A percentile compares a stretch with the other conserved stretches of the same genome.
These are phyloP conservation scores for Chroicocephalus ridibundus DNA, from an alignment of 2,113 vertebrate genomes.

Conservation along the genomic window DNA sequence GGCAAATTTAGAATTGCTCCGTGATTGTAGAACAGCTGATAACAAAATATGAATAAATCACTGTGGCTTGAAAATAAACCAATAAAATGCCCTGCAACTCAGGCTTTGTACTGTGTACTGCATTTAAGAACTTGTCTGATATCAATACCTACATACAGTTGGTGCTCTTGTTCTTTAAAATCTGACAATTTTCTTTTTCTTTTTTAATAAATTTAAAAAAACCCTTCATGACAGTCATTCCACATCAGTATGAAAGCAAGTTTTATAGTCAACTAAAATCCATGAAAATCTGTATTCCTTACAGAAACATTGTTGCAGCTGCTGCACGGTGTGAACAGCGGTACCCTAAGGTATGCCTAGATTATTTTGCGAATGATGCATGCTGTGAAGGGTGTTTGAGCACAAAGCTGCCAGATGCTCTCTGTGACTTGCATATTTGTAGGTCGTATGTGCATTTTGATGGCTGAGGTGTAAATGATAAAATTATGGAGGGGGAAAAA, in stretches of 20 bases:
- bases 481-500: background rate
- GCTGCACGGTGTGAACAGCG: background rate
- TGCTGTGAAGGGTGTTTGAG: conserved; percentile 3
- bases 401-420: conserved; percentile 35
- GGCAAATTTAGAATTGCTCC: background rate
- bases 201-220: background rate
- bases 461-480: background rate
- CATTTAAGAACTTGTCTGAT: background rate
- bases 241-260: background rate
- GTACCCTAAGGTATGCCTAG: background rate
- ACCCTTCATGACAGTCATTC: background rate
- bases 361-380: background rate
- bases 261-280: background rate
- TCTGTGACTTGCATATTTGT: conserved; percentile 20
- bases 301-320: background rate
- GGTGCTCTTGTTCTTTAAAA: background rate
- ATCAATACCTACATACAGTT: background rate
- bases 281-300: background rate
- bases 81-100: background rate
- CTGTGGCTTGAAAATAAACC: background rate
- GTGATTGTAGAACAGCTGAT: background rate
- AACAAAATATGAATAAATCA: background rate
- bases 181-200: background rate
- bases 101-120: background rate
- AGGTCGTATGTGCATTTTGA: background rate